Evolutionary conservation across 2,888 invertebrate genomes (phyloP), one percentile per base, ranked within the genome.

Genomic region (Acanthosepion esculentum): DNA sequence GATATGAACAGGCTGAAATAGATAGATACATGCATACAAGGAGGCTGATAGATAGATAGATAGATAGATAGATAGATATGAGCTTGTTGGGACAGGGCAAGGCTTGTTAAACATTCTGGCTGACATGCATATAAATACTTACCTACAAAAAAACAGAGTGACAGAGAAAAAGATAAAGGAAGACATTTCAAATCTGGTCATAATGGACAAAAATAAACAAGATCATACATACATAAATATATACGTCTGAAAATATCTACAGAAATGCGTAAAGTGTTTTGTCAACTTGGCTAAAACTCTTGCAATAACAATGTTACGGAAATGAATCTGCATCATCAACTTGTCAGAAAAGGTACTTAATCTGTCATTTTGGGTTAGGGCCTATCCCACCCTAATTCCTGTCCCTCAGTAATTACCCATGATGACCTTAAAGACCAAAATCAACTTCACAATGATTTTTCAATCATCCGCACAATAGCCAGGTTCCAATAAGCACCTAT

Each of bases 251-350:
- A 10, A 20, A 91, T 91, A 91, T 33, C 0, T 91, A 91, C 23
- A 91, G 20, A 59, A 20, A 50, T 41, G 26, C 92, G 23, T 48
- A 23, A 26, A 50, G 1, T 92, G 92, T 50, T 92, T 78, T 59
- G 59, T 59, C 59, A 59, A 59, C 59, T 59, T 59, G 15, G n/a
- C 12, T n/a, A 33, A n/a, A n/a, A n/a, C n/a, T 33, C 12, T 78
- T 78, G 78, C 78, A 78, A 59, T 59, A 59, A 78, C 78, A 78
- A 78, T n/a, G 33, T n/a, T 15, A n/a, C 15, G n/a, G n/a, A 78
- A n/a, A 78, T 78, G 78, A 78, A 78, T n/a, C n/a, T n/a, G 78
- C 78, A 78, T 78, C n/a, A 78, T 78, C 78, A 78, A n/a, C 78
- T 78, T 78, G 78, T 78, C 78, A 78, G 78, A 10, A 78, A n/a